Base-by-base conservation (phyloP, 64 coral and sea anemone genomes). In the Cladopsammia gracilis region DNA sequence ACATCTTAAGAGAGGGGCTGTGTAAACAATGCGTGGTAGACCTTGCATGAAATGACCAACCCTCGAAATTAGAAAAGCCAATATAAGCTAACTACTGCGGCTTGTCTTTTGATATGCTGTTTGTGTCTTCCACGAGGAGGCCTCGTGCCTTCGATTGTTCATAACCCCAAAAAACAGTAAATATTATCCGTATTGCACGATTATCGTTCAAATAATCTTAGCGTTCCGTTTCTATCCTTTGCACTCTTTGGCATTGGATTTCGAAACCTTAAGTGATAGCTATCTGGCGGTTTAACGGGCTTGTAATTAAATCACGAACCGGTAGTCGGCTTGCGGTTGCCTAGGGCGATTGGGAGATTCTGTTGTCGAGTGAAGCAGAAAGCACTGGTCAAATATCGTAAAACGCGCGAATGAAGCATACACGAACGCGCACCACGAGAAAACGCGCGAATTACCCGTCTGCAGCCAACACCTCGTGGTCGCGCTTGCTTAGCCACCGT, bases 11-110 rank as follows among this genome's bases (percentile, higher is more conserved):
- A 61, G 20, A 11, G 53, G 3, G 43, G 19, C 5, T 43, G 3
- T 1, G 19, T 50, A 14, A 24, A 44, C 45, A 44, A 19, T 23
- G 46, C 58, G 1, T 67, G 10, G 10, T 12, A 51, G 22, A 57
- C 50, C 75, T 42, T 62, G 58, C 57, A 46, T 62, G 26, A 64
- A 82, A 61, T 43, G 6, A 62, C 58, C 25, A 18, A 15, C 53
- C 26, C 58, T 67, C 34, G 19, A 65, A 50, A 75, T 75, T 75
- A 75, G 45, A 16, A 75, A 51, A 75, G 15, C 72, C 72, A 75
- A 75, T 75, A 75, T 75, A 18, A 43, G 45, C 15, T 75, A 75
- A 75, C 19, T 43, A 49, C 34, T 49, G 44, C 72, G 72, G 72
- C 43, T 34, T 50, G 72, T 45, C 72, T 75, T 56, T 75, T 75